A percentile compares a stretch with the other conserved stretches of the same genome.
These are phyloP conservation scores for Hormiphora californensis DNA, from an alignment of 37 sponge, comb jelly and placozoan species.

Conservation along the genomic window DNA sequence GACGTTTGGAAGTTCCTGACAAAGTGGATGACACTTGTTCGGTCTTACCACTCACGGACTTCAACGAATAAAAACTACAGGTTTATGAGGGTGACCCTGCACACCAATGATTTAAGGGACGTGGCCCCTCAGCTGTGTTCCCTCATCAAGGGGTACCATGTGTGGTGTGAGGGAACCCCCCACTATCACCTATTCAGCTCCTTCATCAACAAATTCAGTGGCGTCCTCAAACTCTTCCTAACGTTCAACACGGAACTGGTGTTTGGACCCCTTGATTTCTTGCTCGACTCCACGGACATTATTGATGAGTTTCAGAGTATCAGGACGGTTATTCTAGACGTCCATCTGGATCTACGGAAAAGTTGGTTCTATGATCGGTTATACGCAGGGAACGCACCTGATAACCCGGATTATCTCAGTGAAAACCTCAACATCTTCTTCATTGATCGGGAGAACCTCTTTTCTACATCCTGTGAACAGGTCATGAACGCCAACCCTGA, in stretches of 20 bases:
- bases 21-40: conserved; percentile 45
- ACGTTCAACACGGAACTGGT: conserved; percentile 42
- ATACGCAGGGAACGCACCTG: not conserved
- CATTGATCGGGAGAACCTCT: conserved; percentile 28
- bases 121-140: conserved; percentile 45
- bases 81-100: conserved; percentile 20
- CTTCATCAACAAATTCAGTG: conserved; percentile 6
- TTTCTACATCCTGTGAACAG: conserved; percentile 37
- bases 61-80: not conserved
- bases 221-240: conserved; percentile 35
- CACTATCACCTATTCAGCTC: not conserved
- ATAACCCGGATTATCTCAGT: conserved; percentile 15
- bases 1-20: conserved; percentile 54
- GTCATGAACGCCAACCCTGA: conserved; percentile 13
- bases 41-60: conserved; percentile 10
- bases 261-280: conserved; percentile 38
- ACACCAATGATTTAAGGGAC: conserved; percentile 22
- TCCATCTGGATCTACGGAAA: conserved; percentile 16
- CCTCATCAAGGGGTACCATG: conserved; percentile 28
- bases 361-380: conserved; percentile 30
- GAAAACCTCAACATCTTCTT: conserved; percentile 53
- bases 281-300: not conserved
- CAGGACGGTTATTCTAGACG: not conserved
- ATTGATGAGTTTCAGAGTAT: conserved; percentile 14
- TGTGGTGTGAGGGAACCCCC: conserved; percentile 7